Base-by-base conservation (phyloP, 2,113 vertebrate species). In the Sceloporus tristichus region DNA sequence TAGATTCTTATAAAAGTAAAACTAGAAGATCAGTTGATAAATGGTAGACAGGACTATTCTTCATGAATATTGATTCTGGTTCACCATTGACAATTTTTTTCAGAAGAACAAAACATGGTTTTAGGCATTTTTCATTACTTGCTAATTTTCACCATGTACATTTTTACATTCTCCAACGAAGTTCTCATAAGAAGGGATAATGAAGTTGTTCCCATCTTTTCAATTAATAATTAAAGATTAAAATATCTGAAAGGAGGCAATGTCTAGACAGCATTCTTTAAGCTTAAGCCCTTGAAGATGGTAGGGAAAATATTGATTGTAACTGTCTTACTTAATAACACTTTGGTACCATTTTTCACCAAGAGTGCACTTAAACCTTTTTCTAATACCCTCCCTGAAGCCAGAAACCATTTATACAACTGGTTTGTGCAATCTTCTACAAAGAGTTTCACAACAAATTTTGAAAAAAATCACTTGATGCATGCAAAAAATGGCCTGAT, bases 181-280 rank as follows among this genome's bases (percentile, higher is more conserved):
- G 3, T 86, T 79, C 65, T 79, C 62, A 70, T 5, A 54, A 79
- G 9, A 70, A 70, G 85, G 25, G 23, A 38, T 77, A 79, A 86
- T 86, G 11, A 54, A 79, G 42, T 29, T 70, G 59, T 70, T 70
- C 42, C 25, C 62, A 54, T 70, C 84, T 48, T 23, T 68, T 66
- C 76, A 70, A 70, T 79, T 86, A 86, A 86, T 53, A 86, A 79
- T 79, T 79, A 79, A 86, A 66, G 42, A 53, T 70, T 38, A 79
- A 66, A 79, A 79, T 86, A 70, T 79, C 85, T 42, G 66, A 59
- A 70, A 79, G 62, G 76, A 86, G 42, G 76, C 19, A 79, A 78
- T 38, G 85, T 78, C 59, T 78, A 86, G 85, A 86, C 40, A 53
- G 16, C 19, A 4, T 56, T 79, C 48, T 34, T 56, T n/a, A 29